Percentiles rank a stretch among this genome's conserved stretches.
These are phyloP conservation scores for Salminus brasiliensis DNA, from an alignment of 2,113 vertebrate genomes.

Conservation along the genomic window DNA sequence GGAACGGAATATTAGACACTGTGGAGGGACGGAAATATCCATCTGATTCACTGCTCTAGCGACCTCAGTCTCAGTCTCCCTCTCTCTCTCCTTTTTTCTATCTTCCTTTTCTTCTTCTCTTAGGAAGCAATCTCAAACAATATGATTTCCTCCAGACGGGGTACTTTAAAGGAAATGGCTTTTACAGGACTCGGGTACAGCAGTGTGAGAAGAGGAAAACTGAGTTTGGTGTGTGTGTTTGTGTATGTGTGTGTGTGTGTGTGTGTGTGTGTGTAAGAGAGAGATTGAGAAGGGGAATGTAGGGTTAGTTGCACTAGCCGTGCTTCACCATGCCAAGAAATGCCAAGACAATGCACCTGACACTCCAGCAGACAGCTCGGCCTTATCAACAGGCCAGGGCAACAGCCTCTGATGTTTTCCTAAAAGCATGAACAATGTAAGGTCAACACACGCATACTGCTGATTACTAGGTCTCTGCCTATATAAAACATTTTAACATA, in stretches of 20 bases:
- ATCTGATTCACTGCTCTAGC: conserved; percentile 33
- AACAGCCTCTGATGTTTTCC: neutral
- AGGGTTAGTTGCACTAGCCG: neutral
- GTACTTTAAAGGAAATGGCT: conserved; percentile 42
- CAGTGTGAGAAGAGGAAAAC: conserved; percentile 36
- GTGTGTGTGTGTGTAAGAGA: neutral
- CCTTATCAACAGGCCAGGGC: conserved; percentile 24
- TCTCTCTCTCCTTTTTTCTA: conserved; percentile 7
- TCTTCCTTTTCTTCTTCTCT: conserved; percentile 51
- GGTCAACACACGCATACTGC: neutral
- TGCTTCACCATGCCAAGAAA: conserved; percentile 31
- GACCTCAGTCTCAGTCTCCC: neutral
- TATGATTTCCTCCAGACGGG: conserved; percentile 61
- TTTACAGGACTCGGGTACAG: conserved; percentile 29
- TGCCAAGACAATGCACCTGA: conserved; percentile 36
- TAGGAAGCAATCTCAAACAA: conserved; percentile 65
- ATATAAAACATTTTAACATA: neutral
- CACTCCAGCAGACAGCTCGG: conserved; percentile 12
- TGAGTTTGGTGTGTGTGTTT: conserved; percentile 9
- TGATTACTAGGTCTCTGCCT: too few relatives aligned
- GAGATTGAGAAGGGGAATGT: neutral
- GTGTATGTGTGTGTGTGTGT: neutral
- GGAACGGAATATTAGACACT: conserved; percentile 49
- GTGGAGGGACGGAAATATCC: conserved; percentile 33
- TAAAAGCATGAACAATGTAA: conserved; percentile 10